Evolutionary conservation across 2,113 vertebrate genomes (phyloP), one percentile per base, ranked within the genome.

Genomic region (Dicaeum eximium): DNA sequence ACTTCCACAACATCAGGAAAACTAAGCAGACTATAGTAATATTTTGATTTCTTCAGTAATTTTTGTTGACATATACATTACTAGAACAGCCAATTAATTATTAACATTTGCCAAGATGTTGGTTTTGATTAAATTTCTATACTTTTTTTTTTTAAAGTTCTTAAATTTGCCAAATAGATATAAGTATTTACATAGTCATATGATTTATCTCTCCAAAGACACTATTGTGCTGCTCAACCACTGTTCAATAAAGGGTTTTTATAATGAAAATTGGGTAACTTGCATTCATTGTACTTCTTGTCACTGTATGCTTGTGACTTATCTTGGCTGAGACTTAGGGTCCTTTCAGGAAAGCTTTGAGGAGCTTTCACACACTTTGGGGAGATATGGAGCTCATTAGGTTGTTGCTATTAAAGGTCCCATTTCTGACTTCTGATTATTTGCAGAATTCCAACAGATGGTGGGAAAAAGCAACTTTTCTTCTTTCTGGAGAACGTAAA

Each of bases 401-500:
- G 21, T 21, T 77, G 33, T 58, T 91, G 18, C 14, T 57, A 38
- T 73, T 80, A 77, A 94, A 56, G 6, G 25, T 88, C 25, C 35
- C 0, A 0, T 69, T 78, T 84, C 81, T 56, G 65, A 69, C 16
- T 48, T 23, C 11, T 83, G 28, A 45, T 60, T 64, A 75, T 74
- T 81, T 64, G 44, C 54, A 61, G 61, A 92, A 88, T 42, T 71
- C 24, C 60, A 88, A 40, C 61, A 86, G 80, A 79, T 58, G 33
- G 35, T 75, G 61, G 40, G 40, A 87, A 67, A 74, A 24, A 51
- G 24, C 23, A 71, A 56, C 11, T 56, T 70, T 64, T 45, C 54
- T 80, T 80, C n/a, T 54, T 74, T 62, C 38, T 89, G 33, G 38
- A 71, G 83, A 74, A 58, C 1, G 7, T 16, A 18, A 56, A 66